phyloP scores from a whole-genome alignment of 2,113 vertebrate species.

The Elephas maximus region DNA sequence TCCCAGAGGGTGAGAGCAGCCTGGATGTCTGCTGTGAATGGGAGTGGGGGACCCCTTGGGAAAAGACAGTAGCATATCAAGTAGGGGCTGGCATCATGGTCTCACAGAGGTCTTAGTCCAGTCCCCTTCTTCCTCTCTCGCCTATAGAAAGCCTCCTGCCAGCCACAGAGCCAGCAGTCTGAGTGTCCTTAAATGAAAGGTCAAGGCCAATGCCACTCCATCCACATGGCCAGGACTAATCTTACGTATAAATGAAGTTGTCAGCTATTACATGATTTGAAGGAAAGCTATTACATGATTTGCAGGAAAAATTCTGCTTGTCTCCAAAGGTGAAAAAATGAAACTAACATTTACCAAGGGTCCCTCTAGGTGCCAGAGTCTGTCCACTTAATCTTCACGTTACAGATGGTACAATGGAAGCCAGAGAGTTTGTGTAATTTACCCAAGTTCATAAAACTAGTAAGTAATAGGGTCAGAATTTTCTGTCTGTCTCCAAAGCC shows the following conservation, averaged over 20 bases:
- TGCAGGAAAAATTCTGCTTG: not conserved
- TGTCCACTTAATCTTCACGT: not conserved
- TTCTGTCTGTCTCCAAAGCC: not conserved
- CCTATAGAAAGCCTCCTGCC: not conserved
- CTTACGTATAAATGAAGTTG: not conserved
- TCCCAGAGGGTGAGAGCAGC: not conserved
- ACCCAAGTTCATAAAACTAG: not conserved
- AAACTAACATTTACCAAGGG: not conserved
- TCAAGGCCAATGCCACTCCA: too few relatives aligned
- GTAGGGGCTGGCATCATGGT: not conserved
- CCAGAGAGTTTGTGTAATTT: not conserved
- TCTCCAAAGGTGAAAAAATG: not conserved
- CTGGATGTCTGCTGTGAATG: not conserved
- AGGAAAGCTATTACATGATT: not conserved
- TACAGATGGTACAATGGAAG: not conserved
- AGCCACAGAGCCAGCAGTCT: not conserved
- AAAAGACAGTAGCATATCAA: not conserved
- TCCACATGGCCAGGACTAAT: not conserved
- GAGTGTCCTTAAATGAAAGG: not conserved
- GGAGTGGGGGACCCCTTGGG: too few relatives aligned
- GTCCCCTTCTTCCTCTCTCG: not conserved
- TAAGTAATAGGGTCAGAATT: not conserved
- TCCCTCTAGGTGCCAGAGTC: not conserved
- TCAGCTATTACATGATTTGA: not conserved
- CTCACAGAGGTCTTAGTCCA: not conserved